Base-by-base conservation (phyloP, 2,113 vertebrate species). In the Caranx melampygus region DNA sequence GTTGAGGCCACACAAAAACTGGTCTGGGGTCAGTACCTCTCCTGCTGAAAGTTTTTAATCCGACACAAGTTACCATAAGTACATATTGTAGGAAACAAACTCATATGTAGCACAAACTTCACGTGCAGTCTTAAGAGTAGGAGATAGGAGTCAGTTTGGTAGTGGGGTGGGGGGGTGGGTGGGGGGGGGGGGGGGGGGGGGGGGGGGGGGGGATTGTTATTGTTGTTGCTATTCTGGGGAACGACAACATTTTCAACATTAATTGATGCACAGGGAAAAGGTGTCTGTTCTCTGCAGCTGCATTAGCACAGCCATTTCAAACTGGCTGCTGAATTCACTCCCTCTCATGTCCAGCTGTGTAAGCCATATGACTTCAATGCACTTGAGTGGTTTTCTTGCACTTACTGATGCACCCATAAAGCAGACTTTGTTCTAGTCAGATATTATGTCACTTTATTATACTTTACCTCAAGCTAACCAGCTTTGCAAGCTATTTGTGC, bases 401-500 rank as follows among this genome's bases (percentile, higher is more conserved):
- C 57, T 67, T 71, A 40, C 54, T 51, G 11, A 72, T 66, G 58
- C 51, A 34, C 11, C 55, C 26, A 34, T 70, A 26, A 58, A 49
- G 55, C 11, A 45, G 18, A 34, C 54, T 31, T n/a, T 33, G 42
- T 18, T 64, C 31, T 11, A 33, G 18, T 67, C 34, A 20, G 12
- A 77, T 54, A n/a, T 60, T 49, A 35, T 34, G 67, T 69, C 77
- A 84, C 78, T 71, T 80, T 64, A 47, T 34, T 47, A 35, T 62
- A 47, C 13, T 79, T 78, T 70, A 78, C 70, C 33, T 83, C 75
- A 57, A 49, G 49, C 54, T 68, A 54, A 55, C 44, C 18, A 59
- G 78, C 55, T 37, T 54, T 33, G 12, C 4, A 58, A 6, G 57
- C 52, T 66, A 54, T 82, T 66, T 76, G 54, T 71, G 59, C 3